These are phyloP conservation scores for Noturus placidus DNA, from an alignment of 2,113 vertebrate genomes.

Conservation along the genomic window DNA sequence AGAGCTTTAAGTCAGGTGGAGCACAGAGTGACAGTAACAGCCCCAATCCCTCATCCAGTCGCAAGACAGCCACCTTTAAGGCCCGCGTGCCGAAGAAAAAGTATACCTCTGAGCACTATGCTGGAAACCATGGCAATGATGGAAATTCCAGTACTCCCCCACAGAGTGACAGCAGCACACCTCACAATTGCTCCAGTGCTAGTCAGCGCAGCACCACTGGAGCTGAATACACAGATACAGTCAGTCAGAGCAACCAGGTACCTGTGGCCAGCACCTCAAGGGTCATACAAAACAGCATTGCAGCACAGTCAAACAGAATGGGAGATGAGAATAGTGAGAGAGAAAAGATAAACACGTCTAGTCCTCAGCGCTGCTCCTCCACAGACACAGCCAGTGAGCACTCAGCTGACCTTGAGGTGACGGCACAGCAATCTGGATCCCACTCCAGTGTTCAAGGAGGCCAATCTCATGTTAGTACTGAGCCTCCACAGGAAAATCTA, in stretches of 20 bases:
- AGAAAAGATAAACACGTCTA: slow-evolving; percentile 54
- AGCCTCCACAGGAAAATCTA: slow-evolving; percentile 49
- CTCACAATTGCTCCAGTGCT: slow-evolving; percentile 40
- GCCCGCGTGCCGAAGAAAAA: slow-evolving; percentile 87
- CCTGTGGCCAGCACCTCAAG: slow-evolving; percentile 57
- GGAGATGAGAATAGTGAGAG: slow-evolving; percentile 53
- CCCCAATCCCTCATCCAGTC: slow-evolving; percentile 76
- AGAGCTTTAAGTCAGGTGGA: slow-evolving; percentile 65
- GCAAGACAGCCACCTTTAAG: slow-evolving; percentile 90
- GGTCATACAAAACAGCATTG: slow-evolving; percentile 58
- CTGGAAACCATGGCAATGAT: slow-evolving; percentile 66
- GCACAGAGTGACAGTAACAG: slow-evolving; percentile 72
- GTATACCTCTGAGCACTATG: slow-evolving; percentile 81
- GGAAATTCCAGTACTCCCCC: slow-evolving; percentile 53
- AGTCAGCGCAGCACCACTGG: slow-evolving; percentile 44
- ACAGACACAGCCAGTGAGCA: slow-evolving; percentile 91
- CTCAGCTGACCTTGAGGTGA: slow-evolving; percentile 80
- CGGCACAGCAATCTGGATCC: slow-evolving; percentile 17
- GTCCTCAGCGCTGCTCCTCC: slow-evolving; percentile 81
- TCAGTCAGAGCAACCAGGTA: slow-evolving; percentile 31
- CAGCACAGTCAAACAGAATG: slow-evolving; percentile 56
- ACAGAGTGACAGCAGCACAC: slow-evolving; percentile 53
- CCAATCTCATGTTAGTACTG: slow-evolving; percentile 36
- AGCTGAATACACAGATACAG: slow-evolving; percentile 5
- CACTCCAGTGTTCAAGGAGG: slow-evolving; percentile 32